phyloP scores from a whole-genome alignment of 2,888 invertebrate genomes.

The Macrosiphum euphorbiae region DNA sequence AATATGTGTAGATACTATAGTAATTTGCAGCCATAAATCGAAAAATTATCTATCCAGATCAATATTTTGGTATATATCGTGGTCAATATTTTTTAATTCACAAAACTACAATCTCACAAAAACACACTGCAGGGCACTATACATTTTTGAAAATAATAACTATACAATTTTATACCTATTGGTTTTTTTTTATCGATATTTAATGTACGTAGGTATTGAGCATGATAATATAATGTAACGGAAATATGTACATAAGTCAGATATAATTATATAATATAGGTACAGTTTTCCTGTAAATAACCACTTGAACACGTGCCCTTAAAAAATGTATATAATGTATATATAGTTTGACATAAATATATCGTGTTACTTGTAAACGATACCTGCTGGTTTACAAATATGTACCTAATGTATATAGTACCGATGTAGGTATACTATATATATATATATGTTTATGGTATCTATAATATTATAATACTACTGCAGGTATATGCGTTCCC shows the following conservation, averaged over 20 bases:
- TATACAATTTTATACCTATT: no score
- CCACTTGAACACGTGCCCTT: neutral
- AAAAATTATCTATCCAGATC: neutral
- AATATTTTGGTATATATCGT: no score
- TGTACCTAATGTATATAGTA: no score
- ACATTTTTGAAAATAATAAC: no score
- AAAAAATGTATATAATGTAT: neutral
- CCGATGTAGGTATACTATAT: neutral
- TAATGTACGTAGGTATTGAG: no score
- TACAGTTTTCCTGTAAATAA: neutral
- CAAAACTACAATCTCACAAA: no score
- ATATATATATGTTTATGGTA: neutral
- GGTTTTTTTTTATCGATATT: no score
- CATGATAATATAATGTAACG: no score
- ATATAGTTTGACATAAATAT: neutral
- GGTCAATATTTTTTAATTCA: neutral
- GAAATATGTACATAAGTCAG: no score
- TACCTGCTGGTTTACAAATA: neutral
- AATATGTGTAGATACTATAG: neutral
- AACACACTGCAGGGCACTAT: no score
- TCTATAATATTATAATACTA: neutral
- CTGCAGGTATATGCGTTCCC: neutral
- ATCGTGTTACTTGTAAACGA: neutral
- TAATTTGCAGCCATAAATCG: neutral
- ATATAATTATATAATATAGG: neutral